These are phyloP conservation scores for Pedetes capensis DNA, from an alignment of 2,113 vertebrate genomes.

Conservation along the genomic window DNA sequence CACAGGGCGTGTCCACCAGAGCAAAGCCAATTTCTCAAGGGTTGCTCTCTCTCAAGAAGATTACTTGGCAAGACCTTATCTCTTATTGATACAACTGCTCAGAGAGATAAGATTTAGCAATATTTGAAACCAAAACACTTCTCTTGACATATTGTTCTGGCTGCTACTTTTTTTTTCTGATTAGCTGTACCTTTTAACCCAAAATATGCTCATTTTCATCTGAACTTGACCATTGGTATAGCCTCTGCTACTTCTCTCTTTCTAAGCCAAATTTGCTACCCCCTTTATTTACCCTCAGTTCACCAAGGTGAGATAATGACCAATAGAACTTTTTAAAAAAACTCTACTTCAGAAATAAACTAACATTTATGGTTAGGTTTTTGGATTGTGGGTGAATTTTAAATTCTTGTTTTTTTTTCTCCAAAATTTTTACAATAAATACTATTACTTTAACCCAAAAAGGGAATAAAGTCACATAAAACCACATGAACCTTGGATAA, in stretches of 20 bases:
- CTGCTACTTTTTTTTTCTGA: background rate
- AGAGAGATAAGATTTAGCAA: background rate
- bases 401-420: constrained; percentile 13
- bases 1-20: background rate
- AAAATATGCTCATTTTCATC: constrained; percentile 8
- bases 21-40: background rate
- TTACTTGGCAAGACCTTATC: background rate
- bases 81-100: background rate
- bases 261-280: background rate
- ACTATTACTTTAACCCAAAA: background rate
- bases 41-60: background rate
- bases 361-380: background rate
- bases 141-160: background rate
- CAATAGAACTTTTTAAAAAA: background rate
- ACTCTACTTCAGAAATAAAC: background rate
- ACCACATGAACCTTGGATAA: background rate
- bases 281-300: constrained; percentile 30
- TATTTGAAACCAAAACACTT: background rate
- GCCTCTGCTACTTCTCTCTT: background rate
- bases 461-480: background rate
- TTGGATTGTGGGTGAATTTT: background rate
- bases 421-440: background rate
- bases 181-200: background rate
- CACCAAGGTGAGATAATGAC: constrained; percentile 23
- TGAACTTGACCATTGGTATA: background rate